Evolutionary conservation across 2,888 invertebrate species (phyloP).

Genomic region (Eumacrocentrus americanus): DNA sequence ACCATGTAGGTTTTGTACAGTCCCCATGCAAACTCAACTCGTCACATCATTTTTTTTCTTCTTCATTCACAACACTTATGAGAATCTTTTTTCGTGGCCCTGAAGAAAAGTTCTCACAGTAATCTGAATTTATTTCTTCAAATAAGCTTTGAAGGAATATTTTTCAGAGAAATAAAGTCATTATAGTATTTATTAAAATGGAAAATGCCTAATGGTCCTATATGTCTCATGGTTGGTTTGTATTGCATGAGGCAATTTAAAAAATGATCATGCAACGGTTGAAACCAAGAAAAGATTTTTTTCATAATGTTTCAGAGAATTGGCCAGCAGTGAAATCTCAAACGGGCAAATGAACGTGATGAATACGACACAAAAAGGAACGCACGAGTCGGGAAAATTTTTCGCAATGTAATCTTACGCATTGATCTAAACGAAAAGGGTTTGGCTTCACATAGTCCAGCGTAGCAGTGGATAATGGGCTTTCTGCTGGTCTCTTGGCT

Average conservation of each 20-base stretch:
- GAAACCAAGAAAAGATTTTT: neutral
- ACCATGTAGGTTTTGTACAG: neutral
- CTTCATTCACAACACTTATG: constrained; percentile 1
- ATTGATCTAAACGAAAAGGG: constrained; percentile 58
- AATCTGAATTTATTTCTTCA: constrained; percentile 3
- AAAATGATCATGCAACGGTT: neutral
- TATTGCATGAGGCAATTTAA: neutral
- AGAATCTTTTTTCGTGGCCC: neutral
- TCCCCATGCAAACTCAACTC: constrained; percentile 11
- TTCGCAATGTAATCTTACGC: constrained; percentile 61
- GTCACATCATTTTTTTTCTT: constrained; percentile 10
- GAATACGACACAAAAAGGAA: constrained; percentile 26
- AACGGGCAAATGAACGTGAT: constrained; percentile 17
- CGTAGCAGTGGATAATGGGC: constrained; percentile 48
- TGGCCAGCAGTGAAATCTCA: neutral
- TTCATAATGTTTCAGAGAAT: constrained; percentile 1
- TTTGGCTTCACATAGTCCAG: constrained; percentile 45
- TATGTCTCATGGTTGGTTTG: too few species aligned
- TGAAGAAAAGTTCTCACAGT: constrained; percentile 12
- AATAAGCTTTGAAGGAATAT: neutral
- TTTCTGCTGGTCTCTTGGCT: constrained; percentile 55
- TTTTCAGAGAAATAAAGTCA: too few species aligned
- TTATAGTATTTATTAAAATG: too few species aligned
- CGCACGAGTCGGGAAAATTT: constrained; percentile 42
- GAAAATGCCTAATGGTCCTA: too few species aligned